Conservation (phyloP, 2,113 vertebrate species). For the Cathartes aura region DNA sequence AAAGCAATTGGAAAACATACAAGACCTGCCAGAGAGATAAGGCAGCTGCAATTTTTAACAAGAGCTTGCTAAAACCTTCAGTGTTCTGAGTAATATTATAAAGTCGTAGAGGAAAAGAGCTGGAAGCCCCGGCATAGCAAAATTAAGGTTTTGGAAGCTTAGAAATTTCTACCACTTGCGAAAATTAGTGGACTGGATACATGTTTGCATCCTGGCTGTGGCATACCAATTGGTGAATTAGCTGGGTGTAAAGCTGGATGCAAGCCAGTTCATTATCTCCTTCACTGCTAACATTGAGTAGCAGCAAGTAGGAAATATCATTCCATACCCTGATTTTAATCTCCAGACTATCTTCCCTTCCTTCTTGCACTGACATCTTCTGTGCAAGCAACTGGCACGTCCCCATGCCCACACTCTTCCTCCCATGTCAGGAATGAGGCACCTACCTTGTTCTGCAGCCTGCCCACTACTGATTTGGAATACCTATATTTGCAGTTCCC, state of each 20-base stretch:
- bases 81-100: not conserved
- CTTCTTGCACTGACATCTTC: not conserved
- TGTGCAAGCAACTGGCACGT: not conserved
- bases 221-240: not conserved
- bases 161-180: not conserved
- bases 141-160: not conserved
- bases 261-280: not conserved
- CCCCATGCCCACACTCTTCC: not conserved
- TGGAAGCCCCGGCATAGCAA: not conserved
- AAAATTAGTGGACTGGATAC: not conserved
- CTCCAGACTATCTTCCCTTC: not conserved
- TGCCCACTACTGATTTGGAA: accelerated
- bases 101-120: not conserved
- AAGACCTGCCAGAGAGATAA: not conserved
- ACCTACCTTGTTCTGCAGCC: not conserved
- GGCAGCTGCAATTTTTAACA: not conserved
- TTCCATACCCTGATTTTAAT: not conserved
- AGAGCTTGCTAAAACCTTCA: not conserved
- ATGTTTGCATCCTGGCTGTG: not conserved
- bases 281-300: not conserved
- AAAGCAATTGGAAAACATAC: not conserved
- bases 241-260: not conserved
- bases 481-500: not conserved
- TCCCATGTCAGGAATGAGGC: not conserved
- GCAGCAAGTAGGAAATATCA: not conserved